phyloP scores from a whole-genome alignment of 2,113 vertebrate genomes.

The Eidolon helvum region DNA sequence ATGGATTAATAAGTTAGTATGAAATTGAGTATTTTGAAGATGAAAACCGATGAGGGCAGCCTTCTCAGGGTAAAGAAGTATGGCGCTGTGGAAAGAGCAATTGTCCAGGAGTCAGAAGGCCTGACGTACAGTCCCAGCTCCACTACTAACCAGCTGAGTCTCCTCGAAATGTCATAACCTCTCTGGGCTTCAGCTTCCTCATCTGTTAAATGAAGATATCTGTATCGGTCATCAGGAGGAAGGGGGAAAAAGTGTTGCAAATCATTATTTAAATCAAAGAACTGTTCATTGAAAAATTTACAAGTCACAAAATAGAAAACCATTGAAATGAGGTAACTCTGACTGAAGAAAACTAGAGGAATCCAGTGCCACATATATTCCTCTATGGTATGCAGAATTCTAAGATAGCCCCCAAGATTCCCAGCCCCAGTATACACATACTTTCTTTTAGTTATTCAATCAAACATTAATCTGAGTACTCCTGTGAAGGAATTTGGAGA shows the following conservation, averaged over 20 bases:
- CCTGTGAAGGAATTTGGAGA: background rate
- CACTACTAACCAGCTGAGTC: background rate
- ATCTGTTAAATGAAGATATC: background rate
- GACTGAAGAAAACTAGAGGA: background rate
- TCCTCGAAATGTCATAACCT: background rate
- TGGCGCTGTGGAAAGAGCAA: background rate
- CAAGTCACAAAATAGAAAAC: background rate
- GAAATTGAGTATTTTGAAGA: background rate
- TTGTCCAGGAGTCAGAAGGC: background rate
- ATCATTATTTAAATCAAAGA: background rate
- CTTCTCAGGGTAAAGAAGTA: background rate
- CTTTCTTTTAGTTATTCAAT: background rate
- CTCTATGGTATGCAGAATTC: background rate
- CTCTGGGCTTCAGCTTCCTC: background rate
- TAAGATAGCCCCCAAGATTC: background rate
- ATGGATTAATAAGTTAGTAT: background rate
- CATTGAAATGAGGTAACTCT: background rate
- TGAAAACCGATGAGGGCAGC: background rate
- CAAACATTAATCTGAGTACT: background rate
- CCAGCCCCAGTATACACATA: too few relatives aligned
- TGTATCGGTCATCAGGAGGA: background rate
- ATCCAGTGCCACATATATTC: too few relatives aligned
- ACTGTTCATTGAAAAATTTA: background rate
- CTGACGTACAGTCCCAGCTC: background rate
- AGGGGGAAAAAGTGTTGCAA: background rate